phyloP scores from a whole-genome alignment of 2,797 vertebrate species.

The Channa striata region DNA sequence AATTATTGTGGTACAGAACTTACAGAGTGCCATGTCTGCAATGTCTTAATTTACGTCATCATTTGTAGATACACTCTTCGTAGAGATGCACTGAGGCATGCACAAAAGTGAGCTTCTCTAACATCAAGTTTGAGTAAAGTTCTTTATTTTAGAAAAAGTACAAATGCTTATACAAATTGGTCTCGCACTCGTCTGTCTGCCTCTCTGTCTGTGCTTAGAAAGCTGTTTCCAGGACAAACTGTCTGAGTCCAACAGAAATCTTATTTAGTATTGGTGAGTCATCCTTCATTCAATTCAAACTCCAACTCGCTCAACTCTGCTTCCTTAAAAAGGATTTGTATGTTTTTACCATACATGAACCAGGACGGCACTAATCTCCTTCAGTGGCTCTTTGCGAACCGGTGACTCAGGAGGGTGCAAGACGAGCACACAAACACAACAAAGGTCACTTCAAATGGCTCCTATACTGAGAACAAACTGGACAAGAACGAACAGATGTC shows the following conservation, averaged over 20 bases:
- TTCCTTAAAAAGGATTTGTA: conserved; percentile 4
- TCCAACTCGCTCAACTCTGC: background rate
- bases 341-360: background rate
- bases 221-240: background rate
- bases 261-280: background rate
- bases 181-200: background rate
- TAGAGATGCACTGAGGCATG: too few relatives aligned
- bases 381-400: background rate
- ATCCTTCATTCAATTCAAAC: conserved; percentile 1
- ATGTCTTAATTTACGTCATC: too few relatives aligned
- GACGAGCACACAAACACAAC: background rate
- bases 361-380: background rate
- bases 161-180: background rate
- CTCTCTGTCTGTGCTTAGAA: background rate
- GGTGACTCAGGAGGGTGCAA: too few relatives aligned
- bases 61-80: too few relatives aligned
- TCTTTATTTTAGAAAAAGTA: background rate
- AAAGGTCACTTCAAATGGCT: background rate
- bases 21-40: too few relatives aligned
- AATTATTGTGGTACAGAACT: too few relatives aligned
- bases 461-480: background rate
- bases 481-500: background rate
- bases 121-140: background rate
- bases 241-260: background rate
- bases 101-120: too few relatives aligned